A percentile compares a stretch with the other conserved stretches of the same genome.
These are phyloP conservation scores for Bombus breviceps DNA, from an alignment of 1,140 invertebrate species.

Conservation along the genomic window DNA sequence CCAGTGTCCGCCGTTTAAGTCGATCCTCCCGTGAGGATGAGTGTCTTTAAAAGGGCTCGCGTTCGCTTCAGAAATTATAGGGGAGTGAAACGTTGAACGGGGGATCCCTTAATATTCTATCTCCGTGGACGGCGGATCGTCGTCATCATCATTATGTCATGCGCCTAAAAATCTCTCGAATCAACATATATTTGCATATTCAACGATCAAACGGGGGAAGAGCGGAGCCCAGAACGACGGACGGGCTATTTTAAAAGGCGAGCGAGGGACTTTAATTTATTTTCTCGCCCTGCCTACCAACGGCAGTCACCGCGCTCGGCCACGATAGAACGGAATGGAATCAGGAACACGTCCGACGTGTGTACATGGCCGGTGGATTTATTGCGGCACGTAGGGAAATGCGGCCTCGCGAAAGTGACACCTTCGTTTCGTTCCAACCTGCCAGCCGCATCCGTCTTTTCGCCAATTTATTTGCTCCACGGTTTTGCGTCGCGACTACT, in stretches of 20 bases:
- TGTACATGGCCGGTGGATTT: constrained; percentile 52
- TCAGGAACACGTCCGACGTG: constrained; percentile 62
- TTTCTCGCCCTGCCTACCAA: constrained; percentile 58
- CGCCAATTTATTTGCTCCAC: constrained; percentile 63
- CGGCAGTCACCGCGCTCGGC: not conserved
- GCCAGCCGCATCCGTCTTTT: constrained; percentile 64
- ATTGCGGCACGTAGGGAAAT: constrained; percentile 56
- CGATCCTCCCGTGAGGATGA: constrained; percentile 61
- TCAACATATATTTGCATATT: constrained; percentile 68
- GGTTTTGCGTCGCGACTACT: not conserved
- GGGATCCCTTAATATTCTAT: constrained; percentile 66
- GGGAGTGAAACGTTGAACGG: constrained; percentile 7
- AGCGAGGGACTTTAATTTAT: constrained; percentile 60
- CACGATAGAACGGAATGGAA: constrained; percentile 53
- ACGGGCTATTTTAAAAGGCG: constrained; percentile 57
- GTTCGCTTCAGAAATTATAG: constrained; percentile 58
- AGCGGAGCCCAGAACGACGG: not conserved
- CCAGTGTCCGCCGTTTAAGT: constrained; percentile 42
- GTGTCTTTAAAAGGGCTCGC: constrained; percentile 46
- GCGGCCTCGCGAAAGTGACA: constrained; percentile 56
- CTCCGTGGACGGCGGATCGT: constrained; percentile 47
- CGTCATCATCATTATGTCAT: constrained; percentile 68
- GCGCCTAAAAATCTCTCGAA: constrained; percentile 60
- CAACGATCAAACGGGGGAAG: not conserved
- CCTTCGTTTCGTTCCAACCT: constrained; percentile 58